Evolutionary conservation across 2,113 vertebrate species (phyloP).

Genomic region (Monopterus albus): DNA sequence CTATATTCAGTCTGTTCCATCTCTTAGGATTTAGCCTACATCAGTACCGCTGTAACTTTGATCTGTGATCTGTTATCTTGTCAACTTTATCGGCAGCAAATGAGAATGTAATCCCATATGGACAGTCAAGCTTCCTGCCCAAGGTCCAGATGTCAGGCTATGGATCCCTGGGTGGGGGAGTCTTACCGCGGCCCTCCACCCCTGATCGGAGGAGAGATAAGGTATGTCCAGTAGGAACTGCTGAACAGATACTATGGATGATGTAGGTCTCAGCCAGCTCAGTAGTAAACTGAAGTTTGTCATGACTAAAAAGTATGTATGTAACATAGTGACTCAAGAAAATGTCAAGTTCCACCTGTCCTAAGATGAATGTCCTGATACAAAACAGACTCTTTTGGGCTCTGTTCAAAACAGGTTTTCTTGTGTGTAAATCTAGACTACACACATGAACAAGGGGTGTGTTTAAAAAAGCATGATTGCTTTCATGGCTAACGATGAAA

Average conservation of each 20-base stretch:
- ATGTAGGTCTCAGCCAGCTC: background rate
- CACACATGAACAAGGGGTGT: background rate
- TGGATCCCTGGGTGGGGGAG: slow-evolving; percentile 86
- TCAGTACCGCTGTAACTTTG: slow-evolving; percentile 57
- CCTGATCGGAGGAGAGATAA: slow-evolving; percentile 80
- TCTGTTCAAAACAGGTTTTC: background rate
- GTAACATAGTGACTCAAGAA: background rate
- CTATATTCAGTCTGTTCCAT: slow-evolving; percentile 42
- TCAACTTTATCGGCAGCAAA: slow-evolving; percentile 79
- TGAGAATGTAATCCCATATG: slow-evolving; percentile 83
- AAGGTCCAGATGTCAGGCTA: slow-evolving; percentile 82
- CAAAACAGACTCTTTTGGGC: background rate
- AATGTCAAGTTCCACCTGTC: background rate
- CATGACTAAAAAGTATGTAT: background rate
- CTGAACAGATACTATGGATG: background rate
- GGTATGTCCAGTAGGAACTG: slow-evolving; percentile 64
- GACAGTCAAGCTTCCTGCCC: slow-evolving; percentile 83
- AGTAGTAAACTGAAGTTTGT: background rate
- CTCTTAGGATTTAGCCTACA: slow-evolving; percentile 59
- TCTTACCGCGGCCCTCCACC: slow-evolving; percentile 83
- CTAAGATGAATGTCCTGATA: background rate
- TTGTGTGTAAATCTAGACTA: background rate
- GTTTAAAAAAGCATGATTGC: background rate
- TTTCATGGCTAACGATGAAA: background rate
- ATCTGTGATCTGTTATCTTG: slow-evolving; percentile 51